phyloP scores from a whole-genome alignment of 2,113 vertebrate species.

The Struthidea cinerea region DNA sequence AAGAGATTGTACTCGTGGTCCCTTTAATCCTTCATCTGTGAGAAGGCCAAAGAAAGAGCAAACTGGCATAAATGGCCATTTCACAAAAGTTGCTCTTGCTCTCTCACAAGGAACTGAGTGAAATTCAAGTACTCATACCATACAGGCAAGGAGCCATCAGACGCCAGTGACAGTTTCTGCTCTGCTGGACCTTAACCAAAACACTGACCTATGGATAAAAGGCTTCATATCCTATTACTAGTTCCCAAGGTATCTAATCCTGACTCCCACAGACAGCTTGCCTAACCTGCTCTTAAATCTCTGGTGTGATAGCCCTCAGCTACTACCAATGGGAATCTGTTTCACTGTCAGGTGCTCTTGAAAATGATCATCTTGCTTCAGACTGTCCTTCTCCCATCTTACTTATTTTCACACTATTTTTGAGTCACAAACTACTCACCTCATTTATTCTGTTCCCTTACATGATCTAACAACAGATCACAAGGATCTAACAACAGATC shows the following conservation, averaged over 20 bases:
- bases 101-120: not conserved
- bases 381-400: not conserved
- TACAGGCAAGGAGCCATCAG: not conserved
- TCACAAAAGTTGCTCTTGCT: not conserved
- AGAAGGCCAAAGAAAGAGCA: slow-evolving; percentile 15
- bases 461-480: not conserved
- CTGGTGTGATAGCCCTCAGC: not conserved
- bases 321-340: not conserved
- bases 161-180: not conserved
- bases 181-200: not conserved
- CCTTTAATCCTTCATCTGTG: not conserved
- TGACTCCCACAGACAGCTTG: not conserved
- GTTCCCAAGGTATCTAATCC: slow-evolving; percentile 27
- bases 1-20: not conserved
- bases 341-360: not conserved
- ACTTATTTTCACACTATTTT: not conserved
- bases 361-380: not conserved
- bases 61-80: not conserved
- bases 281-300: not conserved
- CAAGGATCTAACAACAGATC: not conserved
- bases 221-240: slow-evolving; percentile 33
- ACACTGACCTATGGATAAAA: not conserved
- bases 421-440: not conserved
- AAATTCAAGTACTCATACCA: not conserved
- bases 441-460: not conserved